Evolutionary conservation across 2,113 vertebrate genomes (phyloP).

Genomic region (Puma concolor): DNA sequence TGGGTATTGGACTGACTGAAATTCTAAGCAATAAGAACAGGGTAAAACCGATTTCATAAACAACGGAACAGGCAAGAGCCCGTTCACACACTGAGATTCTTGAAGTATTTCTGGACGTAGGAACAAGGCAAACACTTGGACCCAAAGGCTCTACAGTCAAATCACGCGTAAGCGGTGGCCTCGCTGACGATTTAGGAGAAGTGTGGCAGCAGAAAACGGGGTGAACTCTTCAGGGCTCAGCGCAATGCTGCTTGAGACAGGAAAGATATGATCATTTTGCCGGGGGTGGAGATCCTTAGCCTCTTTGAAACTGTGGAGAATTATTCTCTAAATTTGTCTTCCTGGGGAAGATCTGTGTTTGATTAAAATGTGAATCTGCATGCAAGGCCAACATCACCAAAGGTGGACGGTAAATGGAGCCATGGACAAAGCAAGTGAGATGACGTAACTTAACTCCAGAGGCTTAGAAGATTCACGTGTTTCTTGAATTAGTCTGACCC

Average conservation of each 20-base stretch:
- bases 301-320: not conserved
- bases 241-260: not conserved
- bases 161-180: accelerated
- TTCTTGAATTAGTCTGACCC: not conserved
- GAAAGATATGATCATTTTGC: not conserved
- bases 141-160: not conserved
- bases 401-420: not conserved
- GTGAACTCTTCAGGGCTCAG: not conserved
- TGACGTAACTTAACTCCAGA: not conserved
- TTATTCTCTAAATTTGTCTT: not conserved
- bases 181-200: not conserved
- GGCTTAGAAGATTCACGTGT: not conserved
- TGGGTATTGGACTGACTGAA: not conserved
- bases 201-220: accelerated
- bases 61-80: not conserved
- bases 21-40: not conserved
- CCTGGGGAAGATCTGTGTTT: not conserved
- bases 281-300: not conserved
- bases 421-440: not conserved
- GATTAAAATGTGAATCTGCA: not conserved
- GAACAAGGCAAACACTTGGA: not conserved
- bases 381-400: not conserved
- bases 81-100: no score
- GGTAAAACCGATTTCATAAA: not conserved
- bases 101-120: not conserved